Base-by-base conservation (phyloP, 2,888 invertebrate genomes). In the Caenorhabditis afra region DNA sequence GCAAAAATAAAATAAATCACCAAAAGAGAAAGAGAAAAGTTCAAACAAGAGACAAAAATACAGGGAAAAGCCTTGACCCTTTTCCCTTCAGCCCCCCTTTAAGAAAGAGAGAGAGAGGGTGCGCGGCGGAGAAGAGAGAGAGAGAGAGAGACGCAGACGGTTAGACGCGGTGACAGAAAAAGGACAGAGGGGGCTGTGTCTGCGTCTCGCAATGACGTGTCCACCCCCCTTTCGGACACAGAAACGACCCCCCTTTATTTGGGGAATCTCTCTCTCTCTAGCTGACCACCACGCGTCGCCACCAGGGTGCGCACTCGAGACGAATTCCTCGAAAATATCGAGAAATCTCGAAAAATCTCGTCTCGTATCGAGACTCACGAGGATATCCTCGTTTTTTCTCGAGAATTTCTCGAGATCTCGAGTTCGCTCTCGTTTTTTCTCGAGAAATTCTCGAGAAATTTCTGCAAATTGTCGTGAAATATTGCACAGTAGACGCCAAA, bases 121-220 rank as follows among this genome's bases (percentile, higher is more conserved):
- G 16, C n/a, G n/a, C n/a, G n/a, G n/a, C n/a, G 37, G 22, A 20
- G 23, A 29, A 29, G 37, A 29, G 53, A 23, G 22, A 53, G 29
- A 53, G 53, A 53, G 22, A 12, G 16, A 47, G 47, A 52, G 22
- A 41, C 64, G 52, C 64, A 64, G 52, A 50, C 52, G 20, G 50
- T 37, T 16, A 39, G 20, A 10, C 50, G 37, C 16, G 16, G 23
- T n/a, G n/a, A n/a, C n/a, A n/a, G n/a, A n/a, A n/a, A n/a, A n/a
- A n/a, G n/a, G n/a, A n/a, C n/a, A n/a, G n/a, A n/a, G n/a, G n/a
- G n/a, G n/a, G n/a, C 29, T 29, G 29, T 29, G 29, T 29, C 70
- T 70, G 53, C 47, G 70, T 61, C 61, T 59, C 58, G 5, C 45
- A 37, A 61, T 70, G 70, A 70, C 70, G 70, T 70, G 70, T 70